These are phyloP conservation scores for Acanthornis magna DNA, from an alignment of 2,797 vertebrate genomes.

Conservation along the genomic window DNA sequence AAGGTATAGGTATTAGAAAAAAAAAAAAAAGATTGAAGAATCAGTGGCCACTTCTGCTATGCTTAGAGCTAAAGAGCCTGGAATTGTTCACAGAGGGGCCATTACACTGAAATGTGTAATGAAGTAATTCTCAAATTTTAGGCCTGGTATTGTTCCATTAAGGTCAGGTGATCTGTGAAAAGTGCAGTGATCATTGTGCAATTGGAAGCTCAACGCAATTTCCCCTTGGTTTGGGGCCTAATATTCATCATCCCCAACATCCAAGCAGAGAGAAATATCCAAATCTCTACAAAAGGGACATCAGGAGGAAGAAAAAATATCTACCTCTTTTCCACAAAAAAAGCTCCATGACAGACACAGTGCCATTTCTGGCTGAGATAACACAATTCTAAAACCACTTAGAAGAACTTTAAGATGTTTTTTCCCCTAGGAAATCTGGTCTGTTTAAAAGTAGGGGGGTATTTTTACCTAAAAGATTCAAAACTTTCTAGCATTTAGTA, in stretches of 20 bases:
- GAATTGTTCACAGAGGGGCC: neutral
- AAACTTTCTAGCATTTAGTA: neutral
- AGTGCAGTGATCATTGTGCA: neutral
- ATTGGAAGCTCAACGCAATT: neutral
- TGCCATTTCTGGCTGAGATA: neutral
- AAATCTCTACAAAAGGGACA: neutral
- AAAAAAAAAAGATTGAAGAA: neutral
- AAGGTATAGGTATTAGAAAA: neutral
- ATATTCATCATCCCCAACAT: no score
- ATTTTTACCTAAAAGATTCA: neutral
- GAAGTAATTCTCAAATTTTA: neutral
- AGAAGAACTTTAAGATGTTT: neutral
- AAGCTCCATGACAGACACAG: neutral
- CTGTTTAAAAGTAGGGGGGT: rapidly evolving
- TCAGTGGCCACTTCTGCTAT: neutral
- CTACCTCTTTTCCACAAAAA: neutral
- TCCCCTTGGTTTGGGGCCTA: neutral
- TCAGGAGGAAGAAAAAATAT: neutral
- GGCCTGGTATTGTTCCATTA: neutral
- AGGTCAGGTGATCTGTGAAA: neutral
- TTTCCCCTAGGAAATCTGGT: neutral
- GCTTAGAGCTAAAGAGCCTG: neutral
- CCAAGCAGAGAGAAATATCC: neutral
- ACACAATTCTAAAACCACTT: neutral
- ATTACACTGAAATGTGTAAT: neutral